Evolutionary conservation across 1,140 invertebrate species (phyloP).

Genomic region (Conus ventricosus): DNA sequence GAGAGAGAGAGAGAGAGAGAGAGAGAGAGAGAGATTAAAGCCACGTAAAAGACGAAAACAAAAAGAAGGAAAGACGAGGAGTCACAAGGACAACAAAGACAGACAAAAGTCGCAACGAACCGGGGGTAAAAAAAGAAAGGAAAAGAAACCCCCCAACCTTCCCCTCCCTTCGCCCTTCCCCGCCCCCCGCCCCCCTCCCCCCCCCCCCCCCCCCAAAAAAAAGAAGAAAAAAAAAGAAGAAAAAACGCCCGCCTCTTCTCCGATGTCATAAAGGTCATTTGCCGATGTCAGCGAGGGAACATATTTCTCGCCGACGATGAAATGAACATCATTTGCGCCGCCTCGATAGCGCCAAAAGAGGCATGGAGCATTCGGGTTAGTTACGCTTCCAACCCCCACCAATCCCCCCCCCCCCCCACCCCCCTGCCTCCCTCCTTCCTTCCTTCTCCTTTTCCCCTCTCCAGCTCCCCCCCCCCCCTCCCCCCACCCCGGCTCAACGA

Average conservation of each 20-base stretch:
- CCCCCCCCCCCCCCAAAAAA: neutral
- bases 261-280: conserved; percentile 10
- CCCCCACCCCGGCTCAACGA: neutral
- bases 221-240: too few relatives aligned
- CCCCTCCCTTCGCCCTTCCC: neutral
- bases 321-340: conserved; percentile 28
- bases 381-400: neutral
- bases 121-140: too few relatives aligned
- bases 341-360: conserved; percentile 19
- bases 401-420: neutral
- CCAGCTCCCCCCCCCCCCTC: neutral
- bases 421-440: neutral
- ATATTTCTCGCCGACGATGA: conserved; percentile 20
- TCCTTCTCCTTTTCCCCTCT: neutral
- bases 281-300: conserved; percentile 13
- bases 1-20: too few relatives aligned
- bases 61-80: too few relatives aligned
- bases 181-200: neutral
- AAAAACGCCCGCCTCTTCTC: neutral
- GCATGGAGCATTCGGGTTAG: conserved; percentile 22
- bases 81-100: too few relatives aligned
- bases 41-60: too few relatives aligned
- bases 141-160: neutral
- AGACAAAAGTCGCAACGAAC: too few relatives aligned
- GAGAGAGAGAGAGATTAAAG: too few relatives aligned